Evolutionary conservation across 2,797 vertebrate species (phyloP).

Genomic region (Hoplostethus atlanticus): DNA sequence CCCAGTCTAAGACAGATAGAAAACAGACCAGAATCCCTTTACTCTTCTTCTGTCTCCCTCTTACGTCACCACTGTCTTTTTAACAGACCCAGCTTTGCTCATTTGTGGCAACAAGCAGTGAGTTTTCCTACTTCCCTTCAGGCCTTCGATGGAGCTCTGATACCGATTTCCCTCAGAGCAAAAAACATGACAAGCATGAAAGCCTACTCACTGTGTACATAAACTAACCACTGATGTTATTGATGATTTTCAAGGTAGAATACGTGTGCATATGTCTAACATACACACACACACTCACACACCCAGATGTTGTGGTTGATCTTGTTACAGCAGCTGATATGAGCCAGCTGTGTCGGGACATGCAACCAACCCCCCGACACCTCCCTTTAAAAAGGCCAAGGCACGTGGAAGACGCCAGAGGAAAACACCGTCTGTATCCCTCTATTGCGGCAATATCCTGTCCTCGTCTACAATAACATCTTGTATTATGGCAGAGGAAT

Average conservation of each 20-base stretch:
- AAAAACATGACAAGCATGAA: conserved; percentile 11
- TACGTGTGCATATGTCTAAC: not conserved
- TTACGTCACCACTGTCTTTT: not conserved
- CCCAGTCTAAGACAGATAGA: not conserved
- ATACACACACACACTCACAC: conserved; percentile 9
- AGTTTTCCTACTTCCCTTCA: too few relatives aligned
- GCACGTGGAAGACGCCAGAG: conserved; percentile 2
- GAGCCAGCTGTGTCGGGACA: conserved; percentile 43
- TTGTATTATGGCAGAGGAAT: not conserved
- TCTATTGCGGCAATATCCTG: not conserved
- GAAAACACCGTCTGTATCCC: conserved; percentile 16
- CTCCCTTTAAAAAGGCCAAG: conserved; percentile 1
- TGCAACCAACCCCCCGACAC: conserved; percentile 25
- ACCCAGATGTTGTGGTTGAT: conserved; percentile 37
- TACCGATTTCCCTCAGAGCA: not conserved
- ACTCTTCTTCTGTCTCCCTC: not conserved
- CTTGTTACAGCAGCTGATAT: conserved; percentile 39
- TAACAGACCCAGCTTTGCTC: not conserved
- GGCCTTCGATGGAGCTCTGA: not conserved
- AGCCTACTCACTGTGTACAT: not conserved
- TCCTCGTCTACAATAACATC: not conserved
- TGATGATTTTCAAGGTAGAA: conserved; percentile 12
- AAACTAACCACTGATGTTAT: not conserved
- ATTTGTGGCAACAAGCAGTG: too few relatives aligned
- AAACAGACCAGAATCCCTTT: not conserved